These are phyloP conservation scores for Phenganax stokvisi DNA, from an alignment of 92 coral and sea anemone genomes.

Conservation along the genomic window DNA sequence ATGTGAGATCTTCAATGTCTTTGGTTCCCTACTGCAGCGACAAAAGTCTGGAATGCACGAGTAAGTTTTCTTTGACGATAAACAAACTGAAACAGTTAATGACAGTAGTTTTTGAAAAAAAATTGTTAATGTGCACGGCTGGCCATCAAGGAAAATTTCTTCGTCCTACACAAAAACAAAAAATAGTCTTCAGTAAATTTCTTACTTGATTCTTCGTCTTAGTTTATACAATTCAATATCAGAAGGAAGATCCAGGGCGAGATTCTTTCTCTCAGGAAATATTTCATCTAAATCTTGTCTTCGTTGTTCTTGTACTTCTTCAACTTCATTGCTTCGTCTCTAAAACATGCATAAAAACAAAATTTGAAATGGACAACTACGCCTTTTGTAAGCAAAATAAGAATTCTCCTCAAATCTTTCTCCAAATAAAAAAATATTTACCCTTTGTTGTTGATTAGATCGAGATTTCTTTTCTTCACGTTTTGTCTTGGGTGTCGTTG, in stretches of 20 bases:
- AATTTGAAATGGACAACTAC: background rate
- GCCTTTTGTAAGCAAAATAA: background rate
- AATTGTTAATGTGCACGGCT: background rate
- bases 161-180: background rate
- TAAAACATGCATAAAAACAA: background rate
- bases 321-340: constrained; percentile 37
- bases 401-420: background rate
- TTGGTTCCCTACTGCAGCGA: too few relatives aligned
- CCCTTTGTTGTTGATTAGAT: constrained; percentile 16
- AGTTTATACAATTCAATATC: constrained; percentile 74
- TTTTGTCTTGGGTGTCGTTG: constrained; percentile 2
- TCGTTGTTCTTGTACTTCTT: constrained; percentile 64
- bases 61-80: too few relatives aligned
- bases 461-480: constrained; percentile 28
- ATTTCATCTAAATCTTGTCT: constrained; percentile 82
- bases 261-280: constrained; percentile 88
- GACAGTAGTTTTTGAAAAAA: too few relatives aligned
- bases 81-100: too few relatives aligned
- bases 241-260: constrained; percentile 88
- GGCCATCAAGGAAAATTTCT: background rate
- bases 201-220: constrained; percentile 93
- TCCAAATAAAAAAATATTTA: background rate
- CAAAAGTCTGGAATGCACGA: too few relatives aligned
- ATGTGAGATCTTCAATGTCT: background rate
- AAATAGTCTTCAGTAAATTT: background rate